phyloP scores from a whole-genome alignment of 2,888 invertebrate genomes.

The Drosophila fulvimacula region DNA sequence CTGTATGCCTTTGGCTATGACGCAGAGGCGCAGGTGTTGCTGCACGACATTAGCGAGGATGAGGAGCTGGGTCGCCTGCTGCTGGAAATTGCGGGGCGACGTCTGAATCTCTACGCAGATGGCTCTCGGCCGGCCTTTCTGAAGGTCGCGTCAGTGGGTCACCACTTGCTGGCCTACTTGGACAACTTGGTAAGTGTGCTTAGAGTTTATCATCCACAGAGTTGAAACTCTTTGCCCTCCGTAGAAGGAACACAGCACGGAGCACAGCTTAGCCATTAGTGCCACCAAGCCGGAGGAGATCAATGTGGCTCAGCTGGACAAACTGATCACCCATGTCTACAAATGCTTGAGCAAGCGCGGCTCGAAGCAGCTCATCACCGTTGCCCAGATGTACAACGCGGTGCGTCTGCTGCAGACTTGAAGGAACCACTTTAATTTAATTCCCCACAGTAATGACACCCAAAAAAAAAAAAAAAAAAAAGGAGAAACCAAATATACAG shows the following conservation, averaged over 20 bases:
- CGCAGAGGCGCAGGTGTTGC: slow-evolving; percentile 87
- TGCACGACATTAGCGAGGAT: slow-evolving; percentile 89
- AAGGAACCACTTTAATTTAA: slow-evolving; percentile 44
- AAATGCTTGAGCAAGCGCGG: slow-evolving; percentile 84
- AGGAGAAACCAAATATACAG: slow-evolving; percentile 22
- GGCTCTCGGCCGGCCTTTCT: slow-evolving; percentile 87
- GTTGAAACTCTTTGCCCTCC: neutral
- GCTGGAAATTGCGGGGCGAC: slow-evolving; percentile 92
- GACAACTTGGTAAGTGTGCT: slow-evolving; percentile 87
- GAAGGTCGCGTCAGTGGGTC: slow-evolving; percentile 91
- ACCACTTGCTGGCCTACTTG: slow-evolving; percentile 91
- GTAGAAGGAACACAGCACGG: slow-evolving; percentile 56
- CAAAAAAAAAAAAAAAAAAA: slow-evolving; percentile 8
- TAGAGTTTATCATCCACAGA: slow-evolving; percentile 64
- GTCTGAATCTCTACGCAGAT: slow-evolving; percentile 89
- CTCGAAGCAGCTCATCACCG: slow-evolving; percentile 84
- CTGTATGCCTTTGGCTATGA: slow-evolving; percentile 88
- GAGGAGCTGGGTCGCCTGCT: slow-evolving; percentile 89
- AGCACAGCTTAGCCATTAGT: slow-evolving; percentile 70
- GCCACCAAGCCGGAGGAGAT: slow-evolving; percentile 81
- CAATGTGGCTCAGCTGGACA: slow-evolving; percentile 80
- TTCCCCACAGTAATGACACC: slow-evolving; percentile 2
- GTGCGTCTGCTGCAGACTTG: slow-evolving; percentile 81
- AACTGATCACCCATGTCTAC: slow-evolving; percentile 84
- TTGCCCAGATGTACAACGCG: slow-evolving; percentile 86